These are phyloP conservation scores for Diplosoma virens DNA, from an alignment of 23 tunicate species.

Conservation along the genomic window DNA sequence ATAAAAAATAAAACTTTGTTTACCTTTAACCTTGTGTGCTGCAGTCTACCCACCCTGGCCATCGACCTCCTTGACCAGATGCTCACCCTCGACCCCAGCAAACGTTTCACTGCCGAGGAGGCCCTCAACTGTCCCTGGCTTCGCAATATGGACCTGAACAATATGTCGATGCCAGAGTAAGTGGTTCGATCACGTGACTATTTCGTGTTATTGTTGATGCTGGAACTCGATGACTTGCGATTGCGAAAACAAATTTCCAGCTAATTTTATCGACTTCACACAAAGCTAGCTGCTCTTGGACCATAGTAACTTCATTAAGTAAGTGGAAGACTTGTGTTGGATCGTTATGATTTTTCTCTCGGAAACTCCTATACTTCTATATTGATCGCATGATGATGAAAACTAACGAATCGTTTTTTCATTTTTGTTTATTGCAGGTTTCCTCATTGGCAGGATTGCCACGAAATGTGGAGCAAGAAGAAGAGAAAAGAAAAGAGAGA, in stretches of 20 bases:
- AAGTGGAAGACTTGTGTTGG: no score
- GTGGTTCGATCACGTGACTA: constrained; percentile 16
- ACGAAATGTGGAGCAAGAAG: constrained; percentile 97
- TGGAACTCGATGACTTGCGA: no score
- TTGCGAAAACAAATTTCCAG: no score
- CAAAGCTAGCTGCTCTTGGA: no score
- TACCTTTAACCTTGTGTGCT: no score
- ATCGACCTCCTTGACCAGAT: constrained; percentile 84
- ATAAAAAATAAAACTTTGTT: no score
- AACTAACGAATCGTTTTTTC: neutral
- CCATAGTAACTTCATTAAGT: no score
- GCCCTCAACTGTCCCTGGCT: constrained; percentile 90
- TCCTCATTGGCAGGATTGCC: constrained; percentile 96
- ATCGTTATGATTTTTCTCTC: no score
- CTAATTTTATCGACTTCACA: no score
- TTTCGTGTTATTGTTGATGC: no score
- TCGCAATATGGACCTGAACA: constrained; percentile 54
- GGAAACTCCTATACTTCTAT: neutral
- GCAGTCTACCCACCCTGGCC: constrained; percentile 78
- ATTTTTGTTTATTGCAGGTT: no score
- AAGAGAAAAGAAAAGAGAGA: constrained; percentile 30
- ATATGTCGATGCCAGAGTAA: constrained; percentile 88
- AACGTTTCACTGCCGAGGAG: constrained; percentile 60
- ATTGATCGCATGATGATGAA: neutral
- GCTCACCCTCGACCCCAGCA: constrained; percentile 72